Conservation (phyloP, 2,888 invertebrate genomes). For the Pandemis cinnamomeana region DNA sequence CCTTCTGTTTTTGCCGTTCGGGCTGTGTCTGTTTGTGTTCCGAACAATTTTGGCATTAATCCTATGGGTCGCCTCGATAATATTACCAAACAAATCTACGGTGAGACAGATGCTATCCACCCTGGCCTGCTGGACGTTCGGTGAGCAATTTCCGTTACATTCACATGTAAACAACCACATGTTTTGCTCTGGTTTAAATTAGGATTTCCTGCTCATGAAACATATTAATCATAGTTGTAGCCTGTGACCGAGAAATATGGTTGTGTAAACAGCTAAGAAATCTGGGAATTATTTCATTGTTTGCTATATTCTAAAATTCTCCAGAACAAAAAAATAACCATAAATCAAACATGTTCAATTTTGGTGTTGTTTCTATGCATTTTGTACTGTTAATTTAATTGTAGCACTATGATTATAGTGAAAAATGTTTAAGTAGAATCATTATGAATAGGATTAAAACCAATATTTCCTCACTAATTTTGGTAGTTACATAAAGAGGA, state of each 20-base stretch:
- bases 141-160: constrained; percentile 59
- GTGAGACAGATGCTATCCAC: constrained; percentile 83
- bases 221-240: constrained; percentile 4
- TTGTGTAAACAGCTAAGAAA: background rate
- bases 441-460: too few relatives aligned
- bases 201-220: constrained; percentile 30
- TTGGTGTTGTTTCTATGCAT: too few relatives aligned
- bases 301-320: too few relatives aligned
- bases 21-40: constrained; percentile 78
- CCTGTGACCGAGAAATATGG: background rate
- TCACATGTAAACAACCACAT: background rate
- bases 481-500: too few relatives aligned
- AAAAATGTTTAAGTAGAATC: too few relatives aligned
- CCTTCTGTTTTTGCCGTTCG: constrained; percentile 83
- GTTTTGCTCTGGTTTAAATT: constrained; percentile 14
- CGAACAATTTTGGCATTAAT: constrained; percentile 80
- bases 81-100: constrained; percentile 83
- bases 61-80: constrained; percentile 83
- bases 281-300: too few relatives aligned
- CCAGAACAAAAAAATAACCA: too few relatives aligned
- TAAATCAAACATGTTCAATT: too few relatives aligned
- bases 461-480: too few relatives aligned
- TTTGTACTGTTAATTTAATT: too few relatives aligned
- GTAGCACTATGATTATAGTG: too few relatives aligned
- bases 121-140: constrained; percentile 85